Base-by-base conservation (phyloP, 2,888 invertebrate genomes). In the Amblyjoppa fuscipennis region DNA sequence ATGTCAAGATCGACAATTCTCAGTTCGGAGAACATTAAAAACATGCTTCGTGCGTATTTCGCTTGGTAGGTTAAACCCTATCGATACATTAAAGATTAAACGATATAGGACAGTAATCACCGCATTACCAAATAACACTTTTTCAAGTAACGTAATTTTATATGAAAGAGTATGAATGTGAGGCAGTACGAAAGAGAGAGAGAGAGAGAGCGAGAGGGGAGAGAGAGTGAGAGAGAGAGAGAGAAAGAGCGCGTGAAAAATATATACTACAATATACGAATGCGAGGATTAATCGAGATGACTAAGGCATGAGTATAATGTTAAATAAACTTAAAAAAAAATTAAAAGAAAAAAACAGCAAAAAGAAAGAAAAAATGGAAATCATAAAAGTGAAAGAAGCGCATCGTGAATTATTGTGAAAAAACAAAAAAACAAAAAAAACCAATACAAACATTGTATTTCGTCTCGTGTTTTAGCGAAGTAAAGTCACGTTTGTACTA, bases 141-240 rank as follows among this genome's bases (percentile, higher is more conserved):
- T 92, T 92, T 91, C 91, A 91, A 90, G 87, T 90, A 92, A 71
- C 85, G 89, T 91, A 91, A 92, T 92, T 92, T 92, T 92, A 88
- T 92, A 92, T 90, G 86, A 90, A 88, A 83, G 83, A 81, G 83
- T 76, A 77, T 59, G 49, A 88, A 83, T 81, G 83, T 61, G 66
- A 74, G n/a, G 61, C 53, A 68, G 38, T 69, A 66, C 51, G 49
- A 51, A 25, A 76, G 25, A 38, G 53, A 38, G 53, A 75, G 16
- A 61, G 64, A 66, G 81, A 45, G 84, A 41, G 49, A 51, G 34
- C 71, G n/a, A 49, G 53, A 34, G 53, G 66, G 38, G 51, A 34
- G 51, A 74, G 13, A 61, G 61, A 73, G 51, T 9, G 61, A 66
- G 51, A 13, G 61, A 66, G 51, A 13, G 61, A 66, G 81, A 53